Evolutionary conservation across 2,888 invertebrate genomes (phyloP).

Genomic region (Adelognathus sp.): DNA sequence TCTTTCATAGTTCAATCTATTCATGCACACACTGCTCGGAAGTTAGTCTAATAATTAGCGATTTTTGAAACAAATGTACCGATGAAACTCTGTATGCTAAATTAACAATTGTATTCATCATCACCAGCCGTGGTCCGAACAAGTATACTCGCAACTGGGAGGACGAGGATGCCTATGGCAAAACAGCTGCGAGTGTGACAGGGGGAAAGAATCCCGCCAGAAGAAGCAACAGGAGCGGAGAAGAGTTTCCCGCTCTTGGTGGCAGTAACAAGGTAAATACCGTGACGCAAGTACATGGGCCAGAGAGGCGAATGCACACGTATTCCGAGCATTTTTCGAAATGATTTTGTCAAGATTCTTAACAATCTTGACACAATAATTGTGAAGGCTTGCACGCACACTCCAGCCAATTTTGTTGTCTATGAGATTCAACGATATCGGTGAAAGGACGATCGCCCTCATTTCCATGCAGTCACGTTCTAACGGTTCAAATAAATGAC

Average conservation of each 20-base stretch:
- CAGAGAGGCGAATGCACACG: too few species aligned
- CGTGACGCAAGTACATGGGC: too few species aligned
- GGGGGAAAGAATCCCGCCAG: conserved; percentile 71
- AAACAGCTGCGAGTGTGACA: conserved; percentile 79
- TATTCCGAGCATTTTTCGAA: too few species aligned
- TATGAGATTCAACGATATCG: not conserved
- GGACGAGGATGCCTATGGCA: conserved; percentile 93
- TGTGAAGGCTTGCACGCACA: not conserved
- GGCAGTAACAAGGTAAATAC: conserved; percentile 69
- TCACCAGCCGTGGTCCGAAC: conserved; percentile 91
- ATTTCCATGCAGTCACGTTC: not conserved
- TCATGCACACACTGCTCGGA: too few species aligned
- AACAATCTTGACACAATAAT: too few species aligned
- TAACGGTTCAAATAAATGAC: not conserved
- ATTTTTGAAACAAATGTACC: too few species aligned
- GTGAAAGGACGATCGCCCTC: not conserved
- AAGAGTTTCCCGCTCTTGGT: conserved; percentile 84
- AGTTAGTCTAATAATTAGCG: too few species aligned
- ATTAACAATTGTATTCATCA: too few species aligned
- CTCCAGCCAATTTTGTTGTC: too few species aligned
- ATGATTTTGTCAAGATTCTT: too few species aligned
- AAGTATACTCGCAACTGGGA: conserved; percentile 97
- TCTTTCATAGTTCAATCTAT: too few species aligned
- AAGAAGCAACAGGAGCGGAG: conserved; percentile 79
- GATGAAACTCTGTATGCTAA: not conserved